Conservation (phyloP, 1,140 invertebrate species). For the Scaptomyza hsui region DNA sequence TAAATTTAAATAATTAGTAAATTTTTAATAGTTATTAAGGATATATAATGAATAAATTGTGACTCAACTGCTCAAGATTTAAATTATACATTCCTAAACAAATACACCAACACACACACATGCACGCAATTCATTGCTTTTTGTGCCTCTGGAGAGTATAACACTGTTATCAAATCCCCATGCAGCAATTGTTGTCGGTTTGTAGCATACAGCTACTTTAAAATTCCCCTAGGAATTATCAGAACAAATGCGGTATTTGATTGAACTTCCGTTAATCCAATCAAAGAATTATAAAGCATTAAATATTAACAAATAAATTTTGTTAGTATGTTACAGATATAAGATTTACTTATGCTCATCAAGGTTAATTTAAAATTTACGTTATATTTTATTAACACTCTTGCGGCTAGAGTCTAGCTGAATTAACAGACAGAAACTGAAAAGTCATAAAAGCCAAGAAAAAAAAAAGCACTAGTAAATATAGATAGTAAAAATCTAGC, state of each 20-base stretch:
- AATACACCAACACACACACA: constrained; percentile 7
- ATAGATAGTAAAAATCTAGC: too few species aligned
- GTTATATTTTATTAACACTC: constrained; percentile 11
- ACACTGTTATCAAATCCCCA: constrained; percentile 47
- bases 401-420: neutral
- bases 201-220: neutral
- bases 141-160: neutral
- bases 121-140: neutral
- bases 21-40: too few species aligned
- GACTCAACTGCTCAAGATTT: too few species aligned
- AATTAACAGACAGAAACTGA: neutral
- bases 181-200: constrained; percentile 7
- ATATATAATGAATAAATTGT: too few species aligned
- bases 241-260: neutral
- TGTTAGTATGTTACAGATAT: too few species aligned
- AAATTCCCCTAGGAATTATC: neutral
- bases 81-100: too few species aligned
- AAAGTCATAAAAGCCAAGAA: neutral
- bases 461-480: neutral
- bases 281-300: too few species aligned
- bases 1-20: too few species aligned
- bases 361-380: too few species aligned
- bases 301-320: too few species aligned
- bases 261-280: too few species aligned
- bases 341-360: too few species aligned